These are phyloP conservation scores for Sebastes iracundus DNA, from an alignment of 2,797 vertebrate species.

Conservation along the genomic window DNA sequence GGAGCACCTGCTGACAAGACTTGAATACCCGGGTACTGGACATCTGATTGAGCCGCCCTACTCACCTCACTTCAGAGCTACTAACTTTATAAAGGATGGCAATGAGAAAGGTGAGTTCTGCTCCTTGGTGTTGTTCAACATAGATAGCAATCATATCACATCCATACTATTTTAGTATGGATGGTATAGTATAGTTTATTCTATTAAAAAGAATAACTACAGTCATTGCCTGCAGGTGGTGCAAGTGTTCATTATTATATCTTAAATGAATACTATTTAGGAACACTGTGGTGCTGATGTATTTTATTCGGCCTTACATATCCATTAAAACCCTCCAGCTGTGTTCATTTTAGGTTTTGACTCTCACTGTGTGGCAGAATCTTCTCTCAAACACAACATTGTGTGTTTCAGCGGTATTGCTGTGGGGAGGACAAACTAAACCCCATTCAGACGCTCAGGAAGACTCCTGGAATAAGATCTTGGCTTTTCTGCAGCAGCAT, in stretches of 20 bases:
- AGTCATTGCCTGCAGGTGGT: no score
- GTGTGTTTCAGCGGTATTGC: conserved; percentile 75
- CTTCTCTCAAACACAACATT: neutral
- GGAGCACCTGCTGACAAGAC: conserved; percentile 60
- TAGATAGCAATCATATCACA: neutral
- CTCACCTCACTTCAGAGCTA: conserved; percentile 66
- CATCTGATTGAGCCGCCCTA: conserved; percentile 82
- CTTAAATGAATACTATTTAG: no score
- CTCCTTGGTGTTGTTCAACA: neutral
- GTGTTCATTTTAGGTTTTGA: no score
- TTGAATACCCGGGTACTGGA: conserved; percentile 66
- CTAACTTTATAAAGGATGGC: neutral
- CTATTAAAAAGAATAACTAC: no score
- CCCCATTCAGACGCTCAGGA: conserved; percentile 78
- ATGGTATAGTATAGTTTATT: no score
- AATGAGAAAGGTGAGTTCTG: conserved; percentile 27
- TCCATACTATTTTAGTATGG: no score
- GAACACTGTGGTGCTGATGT: no score
- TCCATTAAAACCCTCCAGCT: no score
- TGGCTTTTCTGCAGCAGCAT: neutral
- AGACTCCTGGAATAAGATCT: neutral
- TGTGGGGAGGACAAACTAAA: conserved; percentile 84
- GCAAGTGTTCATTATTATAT: no score
- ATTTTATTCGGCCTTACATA: no score
- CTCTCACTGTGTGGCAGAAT: neutral